These are phyloP conservation scores for Anguilla rostrata DNA, from an alignment of 2,113 vertebrate genomes.

Conservation along the genomic window DNA sequence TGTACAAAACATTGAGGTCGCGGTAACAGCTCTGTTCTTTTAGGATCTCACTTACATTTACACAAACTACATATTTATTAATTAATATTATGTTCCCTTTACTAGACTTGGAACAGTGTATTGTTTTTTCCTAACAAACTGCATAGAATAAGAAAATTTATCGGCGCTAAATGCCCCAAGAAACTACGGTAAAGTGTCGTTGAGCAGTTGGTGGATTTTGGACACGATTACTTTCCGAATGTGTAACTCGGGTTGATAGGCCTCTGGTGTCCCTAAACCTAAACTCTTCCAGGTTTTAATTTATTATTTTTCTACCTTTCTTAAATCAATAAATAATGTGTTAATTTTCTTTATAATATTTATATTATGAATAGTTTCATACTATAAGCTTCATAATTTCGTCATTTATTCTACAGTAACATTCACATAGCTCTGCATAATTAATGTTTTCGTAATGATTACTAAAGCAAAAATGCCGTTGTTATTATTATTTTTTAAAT, in stretches of 20 bases:
- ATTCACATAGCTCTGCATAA: background rate
- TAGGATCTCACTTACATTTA: too few relatives aligned
- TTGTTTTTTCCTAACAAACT: background rate
- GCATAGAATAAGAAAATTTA: background rate
- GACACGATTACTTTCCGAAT: conserved; percentile 3
- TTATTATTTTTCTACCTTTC: background rate
- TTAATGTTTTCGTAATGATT: background rate
- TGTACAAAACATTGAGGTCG: background rate
- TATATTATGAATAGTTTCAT: too few relatives aligned
- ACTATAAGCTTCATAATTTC: background rate
- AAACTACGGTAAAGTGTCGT: background rate
- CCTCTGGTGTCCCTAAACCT: background rate
- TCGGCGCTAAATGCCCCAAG: background rate
- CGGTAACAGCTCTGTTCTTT: background rate
- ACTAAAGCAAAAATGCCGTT: background rate
- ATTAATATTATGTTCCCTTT: background rate
- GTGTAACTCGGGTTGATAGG: background rate
- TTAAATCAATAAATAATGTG: too few relatives aligned
- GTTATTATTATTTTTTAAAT: background rate
- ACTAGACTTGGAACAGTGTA: background rate
- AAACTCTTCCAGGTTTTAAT: background rate
- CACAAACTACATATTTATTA: background rate
- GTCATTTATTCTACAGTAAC: background rate
- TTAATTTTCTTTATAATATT: too few relatives aligned
- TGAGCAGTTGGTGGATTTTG: background rate